Base-by-base conservation (phyloP, 1,140 invertebrate genomes). In the Rhopalosiphum maidis region DNA sequence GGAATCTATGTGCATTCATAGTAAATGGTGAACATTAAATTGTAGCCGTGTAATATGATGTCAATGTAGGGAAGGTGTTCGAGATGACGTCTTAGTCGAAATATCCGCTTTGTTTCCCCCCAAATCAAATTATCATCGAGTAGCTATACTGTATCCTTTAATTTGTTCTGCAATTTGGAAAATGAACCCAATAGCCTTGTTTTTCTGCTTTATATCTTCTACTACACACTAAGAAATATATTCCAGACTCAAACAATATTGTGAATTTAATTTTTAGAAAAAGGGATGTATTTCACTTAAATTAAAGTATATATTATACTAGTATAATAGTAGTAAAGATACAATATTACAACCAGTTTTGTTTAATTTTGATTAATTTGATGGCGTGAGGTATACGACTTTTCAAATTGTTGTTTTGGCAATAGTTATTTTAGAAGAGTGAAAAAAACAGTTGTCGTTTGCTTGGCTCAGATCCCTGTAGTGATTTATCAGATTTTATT, bases 301-400 rank as follows among this genome's bases (percentile, higher is more conserved):
- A 60, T 25, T 7, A 55, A 23, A 60, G 30, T n/a, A 68, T 30
- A n/a, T n/a, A 68, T 68, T n/a, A n/a, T 68, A 68, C 4, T 4
- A 11, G 41, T 41, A 41, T 4, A 41, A 41, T 46, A 46, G 9
- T 46, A 46, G 2, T 41, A n/a, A 4, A 11, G 60, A 68, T n/a
- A 15, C 30, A 18, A 68, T 30, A 1, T 68, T n/a, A 68, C 15
- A 18, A 77, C n/a, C 15, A 7, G 60, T n/a, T 77, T n/a, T 77
- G 60, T n/a, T 77, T 9, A 46, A n/a, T 68, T 68, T n/a, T 30
- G 1, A 68, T 11, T 11, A 30, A 11, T 60, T 48, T 48, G 15
- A n/a, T 18, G 0, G 11, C 0, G 60, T 0, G 3, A 18, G 60
- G 30, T 1, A 4, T 5, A 68, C 1, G 30, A n/a, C 4, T 15